These are phyloP conservation scores for Phrynocephalus versicolor DNA, from an alignment of 2,113 vertebrate genomes.

Conservation along the genomic window DNA sequence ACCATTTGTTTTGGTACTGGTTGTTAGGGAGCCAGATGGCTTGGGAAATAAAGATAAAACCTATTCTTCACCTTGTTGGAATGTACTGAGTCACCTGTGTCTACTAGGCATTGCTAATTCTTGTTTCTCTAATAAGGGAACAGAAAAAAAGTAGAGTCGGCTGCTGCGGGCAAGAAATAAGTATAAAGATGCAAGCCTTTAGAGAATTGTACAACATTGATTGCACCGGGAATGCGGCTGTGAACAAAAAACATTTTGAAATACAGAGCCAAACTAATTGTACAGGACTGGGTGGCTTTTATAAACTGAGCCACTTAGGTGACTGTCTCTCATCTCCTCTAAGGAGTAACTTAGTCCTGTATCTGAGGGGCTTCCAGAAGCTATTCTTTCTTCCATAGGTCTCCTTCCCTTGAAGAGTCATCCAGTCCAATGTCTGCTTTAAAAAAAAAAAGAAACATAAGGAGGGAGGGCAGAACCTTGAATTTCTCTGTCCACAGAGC, in stretches of 20 bases:
- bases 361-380: too few species aligned
- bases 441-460: too few species aligned
- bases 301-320: not conserved
- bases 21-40: slow-evolving; percentile 16
- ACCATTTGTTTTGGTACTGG: slow-evolving; percentile 29
- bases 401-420: too few species aligned
- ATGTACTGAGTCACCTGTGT: slow-evolving; percentile 11
- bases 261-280: not conserved
- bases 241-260: not conserved
- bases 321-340: too few species aligned
- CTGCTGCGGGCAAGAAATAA: too few species aligned
- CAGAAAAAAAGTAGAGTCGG: not conserved
- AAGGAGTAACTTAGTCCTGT: too few species aligned
- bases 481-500: not conserved
- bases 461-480: too few species aligned
- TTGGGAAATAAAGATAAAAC: not conserved
- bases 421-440: too few species aligned
- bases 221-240: not conserved
- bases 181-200: not conserved
- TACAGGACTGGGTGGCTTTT: not conserved
- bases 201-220: not conserved
- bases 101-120: not conserved
- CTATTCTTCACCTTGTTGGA: not conserved
- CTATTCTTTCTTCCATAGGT: too few species aligned
- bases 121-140: not conserved